A percentile compares a stretch with the other conserved stretches of the same genome.
Conservation (phyloP, 2,888 invertebrate species). For the Plagiodera versicolora region DNA sequence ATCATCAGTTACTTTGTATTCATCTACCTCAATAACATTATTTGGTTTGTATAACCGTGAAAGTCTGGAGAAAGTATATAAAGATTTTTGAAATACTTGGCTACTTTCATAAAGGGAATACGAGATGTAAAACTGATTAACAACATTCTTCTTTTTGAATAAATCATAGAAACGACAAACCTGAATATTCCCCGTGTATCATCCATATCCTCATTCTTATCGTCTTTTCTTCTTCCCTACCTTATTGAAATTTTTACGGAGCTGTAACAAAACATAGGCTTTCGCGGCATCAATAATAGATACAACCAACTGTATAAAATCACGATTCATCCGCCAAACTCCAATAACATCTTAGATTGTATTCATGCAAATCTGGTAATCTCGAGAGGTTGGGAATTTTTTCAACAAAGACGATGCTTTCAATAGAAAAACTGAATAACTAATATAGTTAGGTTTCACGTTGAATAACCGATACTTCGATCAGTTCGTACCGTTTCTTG, state of each 20-base stretch:
- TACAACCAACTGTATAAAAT: slow-evolving; percentile 23
- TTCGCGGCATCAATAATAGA: slow-evolving; percentile 23
- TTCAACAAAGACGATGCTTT: slow-evolving; percentile 23
- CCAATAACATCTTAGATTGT: slow-evolving; percentile 26
- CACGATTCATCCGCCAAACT: slow-evolving; percentile 18
- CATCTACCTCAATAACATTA: too few species aligned
- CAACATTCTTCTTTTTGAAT: slow-evolving; percentile 19
- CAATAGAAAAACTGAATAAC: slow-evolving; percentile 23
- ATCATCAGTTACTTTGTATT: too few species aligned
- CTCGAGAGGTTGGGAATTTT: slow-evolving; percentile 24
- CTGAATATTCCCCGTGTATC: background rate
- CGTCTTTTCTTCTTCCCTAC: slow-evolving; percentile 5
- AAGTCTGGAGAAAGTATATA: too few species aligned
- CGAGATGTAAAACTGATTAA: too few species aligned
- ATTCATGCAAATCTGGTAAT: slow-evolving; percentile 30
- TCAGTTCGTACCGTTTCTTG: too few species aligned
- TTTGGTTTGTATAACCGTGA: too few species aligned
- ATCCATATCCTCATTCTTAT: background rate
- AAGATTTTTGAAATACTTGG: too few species aligned
- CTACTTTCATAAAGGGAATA: too few species aligned
- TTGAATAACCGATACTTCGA: too few species aligned
- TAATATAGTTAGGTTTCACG: slow-evolving; percentile 19
- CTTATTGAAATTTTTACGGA: slow-evolving; percentile 12
- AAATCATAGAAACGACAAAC: background rate
- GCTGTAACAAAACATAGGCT: slow-evolving; percentile 18